Evolutionary conservation across 2,888 invertebrate genomes (phyloP).

Genomic region (Drosophila lutescens): DNA sequence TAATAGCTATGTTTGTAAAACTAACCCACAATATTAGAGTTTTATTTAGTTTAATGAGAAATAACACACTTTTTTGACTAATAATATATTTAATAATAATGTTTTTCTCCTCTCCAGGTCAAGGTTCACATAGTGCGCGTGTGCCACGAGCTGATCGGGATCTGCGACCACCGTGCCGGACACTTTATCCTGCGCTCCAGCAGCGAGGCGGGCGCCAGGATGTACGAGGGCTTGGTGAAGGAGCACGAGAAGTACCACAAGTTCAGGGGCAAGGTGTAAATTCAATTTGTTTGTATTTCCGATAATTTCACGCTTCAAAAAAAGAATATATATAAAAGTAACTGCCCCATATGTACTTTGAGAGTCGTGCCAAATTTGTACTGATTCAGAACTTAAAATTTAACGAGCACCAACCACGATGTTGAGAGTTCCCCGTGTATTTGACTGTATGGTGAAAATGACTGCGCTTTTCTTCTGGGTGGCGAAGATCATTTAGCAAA

Average conservation of each 20-base stretch:
- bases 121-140: conserved; percentile 82
- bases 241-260: conserved; percentile 83
- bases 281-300: background rate
- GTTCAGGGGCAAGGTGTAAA: conserved; percentile 83
- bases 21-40: background rate
- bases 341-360: background rate
- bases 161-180: conserved; percentile 83
- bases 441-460: background rate
- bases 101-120: conserved; percentile 63
- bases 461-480: background rate
- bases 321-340: background rate
- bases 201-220: conserved; percentile 82
- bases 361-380: conserved; percentile 1
- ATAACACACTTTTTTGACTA: background rate
- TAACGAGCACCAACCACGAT: background rate
- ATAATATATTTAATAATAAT: background rate
- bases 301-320: background rate
- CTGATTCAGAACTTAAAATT: conserved; percentile 17
- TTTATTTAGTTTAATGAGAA: background rate
- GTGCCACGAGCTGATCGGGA: conserved; percentile 81
- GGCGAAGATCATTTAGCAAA: background rate
- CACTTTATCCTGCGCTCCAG: conserved; percentile 82
- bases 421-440: background rate
- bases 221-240: conserved; percentile 81
- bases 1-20: too few species aligned